A percentile compares a stretch with the other conserved stretches of the same genome.
Evolutionary conservation across 2,888 invertebrate genomes (phyloP).

Genomic region (Drosophila dives): DNA sequence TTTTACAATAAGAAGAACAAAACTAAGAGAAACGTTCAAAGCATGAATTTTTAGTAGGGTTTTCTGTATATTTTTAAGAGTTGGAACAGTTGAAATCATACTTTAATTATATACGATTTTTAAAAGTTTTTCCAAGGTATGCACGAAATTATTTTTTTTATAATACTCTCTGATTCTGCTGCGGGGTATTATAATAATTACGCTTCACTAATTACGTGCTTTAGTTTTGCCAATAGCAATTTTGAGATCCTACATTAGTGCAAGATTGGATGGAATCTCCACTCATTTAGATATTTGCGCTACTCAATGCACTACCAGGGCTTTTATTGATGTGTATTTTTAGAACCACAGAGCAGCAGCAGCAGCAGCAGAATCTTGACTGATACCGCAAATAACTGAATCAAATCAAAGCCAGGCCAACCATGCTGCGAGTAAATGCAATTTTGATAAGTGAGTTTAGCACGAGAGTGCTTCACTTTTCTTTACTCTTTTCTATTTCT

Average conservation of each 20-base stretch:
- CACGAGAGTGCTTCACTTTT: conserved; percentile 18
- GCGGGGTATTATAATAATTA: conserved; percentile 6
- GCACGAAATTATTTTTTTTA: no score
- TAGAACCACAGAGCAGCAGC: not conserved
- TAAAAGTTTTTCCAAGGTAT: no score
- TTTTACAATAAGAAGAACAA: not conserved
- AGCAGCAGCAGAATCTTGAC: not conserved
- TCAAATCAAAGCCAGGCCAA: conserved; percentile 42
- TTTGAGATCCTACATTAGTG: not conserved
- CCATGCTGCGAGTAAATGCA: conserved; percentile 38
- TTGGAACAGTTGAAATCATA: not conserved
- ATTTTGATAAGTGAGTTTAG: conserved; percentile 48
- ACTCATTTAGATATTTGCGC: conserved; percentile 11
- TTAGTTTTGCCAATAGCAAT: conserved; percentile 8
- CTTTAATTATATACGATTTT: no score
- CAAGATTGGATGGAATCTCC: not conserved
- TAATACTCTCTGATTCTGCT: not conserved
- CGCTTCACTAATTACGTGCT: conserved; percentile 27
- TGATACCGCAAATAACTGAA: conserved; percentile 19
- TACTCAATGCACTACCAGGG: no score
- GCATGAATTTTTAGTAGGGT: not conserved
- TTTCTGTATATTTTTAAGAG: not conserved
- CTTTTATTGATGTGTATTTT: conserved; percentile 11
- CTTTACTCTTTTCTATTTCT: not conserved
- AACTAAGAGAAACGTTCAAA: not conserved